A percentile compares a stretch with the other conserved stretches of the same genome.
Evolutionary conservation across 2,113 vertebrate species (phyloP).

Genomic region (Channa maculata): DNA sequence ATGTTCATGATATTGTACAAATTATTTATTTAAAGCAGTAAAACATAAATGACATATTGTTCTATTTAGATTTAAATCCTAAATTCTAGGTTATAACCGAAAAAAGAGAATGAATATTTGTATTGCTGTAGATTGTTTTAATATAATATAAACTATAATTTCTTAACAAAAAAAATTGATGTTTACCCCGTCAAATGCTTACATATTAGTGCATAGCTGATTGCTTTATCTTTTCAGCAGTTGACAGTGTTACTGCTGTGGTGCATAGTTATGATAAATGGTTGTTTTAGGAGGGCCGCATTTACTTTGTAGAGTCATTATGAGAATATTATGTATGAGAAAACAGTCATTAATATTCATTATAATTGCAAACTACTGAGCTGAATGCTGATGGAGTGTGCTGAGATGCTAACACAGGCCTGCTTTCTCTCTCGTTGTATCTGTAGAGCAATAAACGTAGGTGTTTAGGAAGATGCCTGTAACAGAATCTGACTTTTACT

Average conservation of each 20-base stretch:
- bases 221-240: constrained; percentile 66
- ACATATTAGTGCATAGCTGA: constrained; percentile 57
- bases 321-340: constrained; percentile 84
- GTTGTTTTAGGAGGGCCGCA: constrained; percentile 80
- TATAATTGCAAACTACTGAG: constrained; percentile 80
- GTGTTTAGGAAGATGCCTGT: constrained; percentile 53
- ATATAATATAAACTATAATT: constrained; percentile 15
- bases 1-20: constrained; percentile 85
- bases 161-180: constrained; percentile 31
- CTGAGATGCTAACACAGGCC: constrained; percentile 49
- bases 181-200: constrained; percentile 30
- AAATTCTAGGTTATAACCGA: constrained; percentile 1
- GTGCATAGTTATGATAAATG: constrained; percentile 82
- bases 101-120: neutral
- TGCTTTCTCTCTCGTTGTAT: constrained; percentile 52
- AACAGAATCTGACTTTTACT: constrained; percentile 47
- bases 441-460: constrained; percentile 56
- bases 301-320: constrained; percentile 84
- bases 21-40: constrained; percentile 82
- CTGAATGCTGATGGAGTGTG: constrained; percentile 80
- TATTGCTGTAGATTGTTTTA: neutral
- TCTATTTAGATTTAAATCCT: neutral
- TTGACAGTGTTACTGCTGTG: constrained; percentile 75
- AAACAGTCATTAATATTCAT: constrained; percentile 86
- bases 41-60: constrained; percentile 14